Evolutionary conservation across 2,797 vertebrate species (phyloP).

Genomic region (Enteromius afrohamiltoni): DNA sequence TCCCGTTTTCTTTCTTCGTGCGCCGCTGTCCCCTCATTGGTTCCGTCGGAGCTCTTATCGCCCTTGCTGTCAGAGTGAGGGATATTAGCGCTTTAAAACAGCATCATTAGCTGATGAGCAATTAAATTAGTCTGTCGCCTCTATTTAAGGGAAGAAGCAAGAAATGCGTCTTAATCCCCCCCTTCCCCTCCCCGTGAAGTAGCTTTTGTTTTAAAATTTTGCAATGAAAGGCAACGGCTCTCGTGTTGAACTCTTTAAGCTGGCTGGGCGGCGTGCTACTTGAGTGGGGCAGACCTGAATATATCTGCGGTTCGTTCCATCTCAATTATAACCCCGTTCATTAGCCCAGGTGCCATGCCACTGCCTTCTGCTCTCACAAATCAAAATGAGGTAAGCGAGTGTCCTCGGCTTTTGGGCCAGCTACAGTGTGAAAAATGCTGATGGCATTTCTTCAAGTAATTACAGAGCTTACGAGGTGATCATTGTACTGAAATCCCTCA

Average conservation of each 20-base stretch:
- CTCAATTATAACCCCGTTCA: conserved; percentile 55
- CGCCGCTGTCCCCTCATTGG: conserved; percentile 81
- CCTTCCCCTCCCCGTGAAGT: conserved; percentile 41
- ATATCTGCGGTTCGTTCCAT: conserved; percentile 21
- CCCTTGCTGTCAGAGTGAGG: conserved; percentile 87
- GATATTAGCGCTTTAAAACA: conserved; percentile 93
- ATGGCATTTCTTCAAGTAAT: conserved; percentile 12
- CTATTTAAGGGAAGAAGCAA: conserved; percentile 77
- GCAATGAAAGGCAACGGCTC: conserved; percentile 45
- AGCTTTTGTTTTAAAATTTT: conserved; percentile 58
- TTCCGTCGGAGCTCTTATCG: conserved; percentile 75
- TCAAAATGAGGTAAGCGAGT: conserved; percentile 44
- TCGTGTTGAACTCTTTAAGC: conserved; percentile 30
- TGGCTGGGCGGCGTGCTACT: conserved; percentile 16
- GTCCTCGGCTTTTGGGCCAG: conserved; percentile 18
- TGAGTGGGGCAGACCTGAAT: neutral
- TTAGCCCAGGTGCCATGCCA: conserved; percentile 33
- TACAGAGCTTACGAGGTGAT: neutral
- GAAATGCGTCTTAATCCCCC: conserved; percentile 49
- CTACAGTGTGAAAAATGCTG: conserved; percentile 30
- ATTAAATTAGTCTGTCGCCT: conserved; percentile 93
- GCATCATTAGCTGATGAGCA: conserved; percentile 92
- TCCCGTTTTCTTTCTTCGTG: conserved; percentile 44
- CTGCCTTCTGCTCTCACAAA: conserved; percentile 32
- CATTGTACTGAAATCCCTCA: neutral